A percentile compares a stretch with the other conserved stretches of the same genome.
Conservation (phyloP, 2,797 vertebrate species). For the Anas acuta region DNA sequence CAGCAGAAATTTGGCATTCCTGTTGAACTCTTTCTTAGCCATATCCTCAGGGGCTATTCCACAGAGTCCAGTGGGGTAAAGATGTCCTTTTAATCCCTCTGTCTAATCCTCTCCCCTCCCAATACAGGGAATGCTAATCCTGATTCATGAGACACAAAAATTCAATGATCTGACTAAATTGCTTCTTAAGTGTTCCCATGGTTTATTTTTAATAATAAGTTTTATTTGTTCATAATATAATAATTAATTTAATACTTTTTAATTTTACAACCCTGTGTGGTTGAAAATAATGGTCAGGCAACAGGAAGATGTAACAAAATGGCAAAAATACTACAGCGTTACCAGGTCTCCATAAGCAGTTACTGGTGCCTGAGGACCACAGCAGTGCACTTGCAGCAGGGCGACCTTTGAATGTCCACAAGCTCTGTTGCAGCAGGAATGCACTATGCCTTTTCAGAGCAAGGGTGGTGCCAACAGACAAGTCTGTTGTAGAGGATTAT, state of each 20-base stretch:
- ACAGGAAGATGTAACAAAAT: not conserved
- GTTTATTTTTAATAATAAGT: not conserved
- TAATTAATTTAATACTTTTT: no score
- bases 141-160: conserved; percentile 43
- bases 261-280: not conserved
- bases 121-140: conserved; percentile 51
- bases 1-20: conserved; percentile 79
- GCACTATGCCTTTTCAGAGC: not conserved
- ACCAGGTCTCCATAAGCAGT: not conserved
- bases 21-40: conserved; percentile 78
- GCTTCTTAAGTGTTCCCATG: conserved; percentile 2
- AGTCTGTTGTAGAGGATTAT: not conserved
- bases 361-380: not conserved
- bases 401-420: not conserved
- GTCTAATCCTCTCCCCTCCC: conserved; percentile 55
- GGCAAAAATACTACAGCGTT: not conserved
- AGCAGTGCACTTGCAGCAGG: not conserved
- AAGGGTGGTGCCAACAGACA: not conserved
- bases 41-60: conserved; percentile 78
- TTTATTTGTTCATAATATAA: no score
- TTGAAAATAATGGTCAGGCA: not conserved
- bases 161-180: conserved; percentile 12
- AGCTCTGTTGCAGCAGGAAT: not conserved
- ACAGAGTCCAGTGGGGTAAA: conserved; percentile 77
- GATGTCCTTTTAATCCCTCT: conserved; percentile 74